phyloP scores from a whole-genome alignment of 2,113 vertebrate genomes.

The Catharus bicknelli region DNA sequence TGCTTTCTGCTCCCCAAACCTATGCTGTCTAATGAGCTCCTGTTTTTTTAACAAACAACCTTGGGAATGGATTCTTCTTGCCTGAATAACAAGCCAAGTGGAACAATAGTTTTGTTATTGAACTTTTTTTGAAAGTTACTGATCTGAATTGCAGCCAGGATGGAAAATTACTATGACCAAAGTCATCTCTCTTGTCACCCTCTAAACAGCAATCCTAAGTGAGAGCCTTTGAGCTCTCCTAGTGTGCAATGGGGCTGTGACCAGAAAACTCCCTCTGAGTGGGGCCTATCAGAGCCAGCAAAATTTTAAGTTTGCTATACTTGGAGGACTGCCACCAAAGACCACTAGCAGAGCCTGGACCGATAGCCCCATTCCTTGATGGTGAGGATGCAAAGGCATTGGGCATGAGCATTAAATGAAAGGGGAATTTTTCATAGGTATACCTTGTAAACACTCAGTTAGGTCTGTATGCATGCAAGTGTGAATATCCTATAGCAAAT shows the following conservation, averaged over 20 bases:
- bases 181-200: background rate
- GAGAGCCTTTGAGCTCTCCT: background rate
- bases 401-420: background rate
- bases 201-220: background rate
- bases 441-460: background rate
- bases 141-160: background rate
- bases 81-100: background rate
- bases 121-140: background rate
- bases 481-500: background rate
- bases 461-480: background rate
- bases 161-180: background rate
- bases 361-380: rapidly evolving
- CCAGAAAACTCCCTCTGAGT: background rate
- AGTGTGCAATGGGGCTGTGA: background rate
- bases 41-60: background rate
- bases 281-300: background rate
- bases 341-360: background rate
- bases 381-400: background rate
- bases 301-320: background rate
- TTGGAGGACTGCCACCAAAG: background rate
- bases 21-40: rapidly evolving
- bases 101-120: background rate
- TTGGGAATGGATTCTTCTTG: background rate
- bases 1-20: rapidly evolving
- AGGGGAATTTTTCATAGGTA: background rate